Base-by-base conservation (phyloP, 2,888 invertebrate species). In the Acrobasis suavella region DNA sequence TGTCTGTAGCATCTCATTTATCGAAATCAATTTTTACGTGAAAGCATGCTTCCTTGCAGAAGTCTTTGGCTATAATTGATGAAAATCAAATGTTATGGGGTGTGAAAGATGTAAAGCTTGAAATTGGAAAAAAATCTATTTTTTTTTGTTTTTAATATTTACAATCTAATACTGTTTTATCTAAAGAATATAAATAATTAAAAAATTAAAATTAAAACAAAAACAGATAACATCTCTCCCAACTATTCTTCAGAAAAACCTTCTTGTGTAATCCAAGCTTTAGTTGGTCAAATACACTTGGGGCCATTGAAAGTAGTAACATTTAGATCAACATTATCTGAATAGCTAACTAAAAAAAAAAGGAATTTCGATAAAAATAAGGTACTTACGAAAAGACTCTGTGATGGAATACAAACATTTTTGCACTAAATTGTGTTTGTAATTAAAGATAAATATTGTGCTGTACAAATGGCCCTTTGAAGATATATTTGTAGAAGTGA, bases 261-360 rank as follows among this genome's bases (percentile, higher is more conserved):
- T 14, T 17, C 56, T 42, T 17, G 12, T 56, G 56, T 56, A 56
- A 56, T 56, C 56, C 56, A 14, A 56, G 46, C 56, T 56, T 56
- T 42, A 56, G 56, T 56, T 56, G 46, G 56, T 22, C 51, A 56
- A 32, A 58, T 65, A 62, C 62, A 62, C 60, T 65, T 51, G 42
- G 38, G 64, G 49, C 50, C 60, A 52, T 60, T 17, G 51, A 51
- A 58, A 22, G 50, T 39, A 50, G 52, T 39, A 39, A 15, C 50
- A 39, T 58, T 58, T 52, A 58, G 51, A 52, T 58, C 42, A 56
- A 16, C 46, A 17, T 56, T 42, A 39, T 39, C 56, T 56, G 9
- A 46, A 46, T 56, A 42, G 55, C 22, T 42, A 6, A 39, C 9
- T 55, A 6, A 42, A n/a, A n/a, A n/a, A n/a, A n/a, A n/a, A 56